Conservation (phyloP, 2,113 vertebrate species). For the Pogonocichla stellata region DNA sequence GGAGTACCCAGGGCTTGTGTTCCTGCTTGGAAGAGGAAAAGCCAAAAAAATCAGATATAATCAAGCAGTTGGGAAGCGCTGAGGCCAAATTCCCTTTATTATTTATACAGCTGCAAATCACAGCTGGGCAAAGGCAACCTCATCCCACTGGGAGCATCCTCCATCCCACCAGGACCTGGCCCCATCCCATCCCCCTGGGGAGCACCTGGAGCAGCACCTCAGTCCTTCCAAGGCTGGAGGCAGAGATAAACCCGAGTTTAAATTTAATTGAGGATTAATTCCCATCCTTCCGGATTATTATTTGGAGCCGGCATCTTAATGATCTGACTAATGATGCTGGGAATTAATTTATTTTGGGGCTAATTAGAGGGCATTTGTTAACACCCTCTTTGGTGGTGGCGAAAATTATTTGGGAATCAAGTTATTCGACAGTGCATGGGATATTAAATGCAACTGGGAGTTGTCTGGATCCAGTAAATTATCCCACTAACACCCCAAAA, state of each 20-base stretch:
- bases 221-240: background rate
- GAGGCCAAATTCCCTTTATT: background rate
- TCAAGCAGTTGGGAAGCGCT: background rate
- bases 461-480: background rate
- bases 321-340: background rate
- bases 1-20: background rate
- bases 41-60: fast-evolving
- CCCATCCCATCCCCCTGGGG: background rate
- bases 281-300: background rate
- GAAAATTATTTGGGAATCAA: background rate
- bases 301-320: background rate
- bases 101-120: constrained; percentile 35
- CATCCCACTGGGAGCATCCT: fast-evolving
- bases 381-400: background rate
- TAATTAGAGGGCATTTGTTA: background rate
- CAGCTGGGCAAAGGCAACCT: background rate
- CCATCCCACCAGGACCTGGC: fast-evolving
- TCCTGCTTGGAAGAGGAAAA: background rate
- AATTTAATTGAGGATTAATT: background rate
- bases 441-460: background rate
- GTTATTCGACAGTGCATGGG: background rate
- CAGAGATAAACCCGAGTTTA: background rate
- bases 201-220: background rate
- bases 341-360: background rate
- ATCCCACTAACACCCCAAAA: background rate